Conservation (phyloP, 2,113 vertebrate species). For the Galbula dea region DNA sequence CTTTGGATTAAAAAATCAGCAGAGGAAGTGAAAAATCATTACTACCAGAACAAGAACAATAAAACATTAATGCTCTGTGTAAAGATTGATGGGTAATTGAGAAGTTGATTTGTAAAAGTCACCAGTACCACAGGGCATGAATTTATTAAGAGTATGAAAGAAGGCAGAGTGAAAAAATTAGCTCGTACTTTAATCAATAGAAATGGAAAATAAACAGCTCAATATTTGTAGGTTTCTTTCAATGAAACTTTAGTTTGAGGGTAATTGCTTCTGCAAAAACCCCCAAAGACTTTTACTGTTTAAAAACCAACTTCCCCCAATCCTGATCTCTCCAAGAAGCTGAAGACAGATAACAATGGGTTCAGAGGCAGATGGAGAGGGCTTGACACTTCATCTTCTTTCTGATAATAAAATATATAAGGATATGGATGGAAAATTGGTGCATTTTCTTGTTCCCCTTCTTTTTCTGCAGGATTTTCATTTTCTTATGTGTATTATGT, state of each 20-base stretch:
- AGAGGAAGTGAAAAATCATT: constrained; percentile 52
- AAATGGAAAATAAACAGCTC: constrained; percentile 18
- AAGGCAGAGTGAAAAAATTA: constrained; percentile 24
- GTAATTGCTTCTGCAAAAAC: background rate
- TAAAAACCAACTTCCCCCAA: background rate
- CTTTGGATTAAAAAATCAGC: constrained; percentile 39
- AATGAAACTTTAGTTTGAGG: background rate
- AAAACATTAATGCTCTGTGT: constrained; percentile 26
- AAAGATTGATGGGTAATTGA: constrained; percentile 35
- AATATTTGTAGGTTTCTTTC: background rate
- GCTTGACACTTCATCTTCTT: background rate
- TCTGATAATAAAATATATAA: background rate
- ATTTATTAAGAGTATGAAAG: constrained; percentile 39
- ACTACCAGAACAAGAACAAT: constrained; percentile 27
- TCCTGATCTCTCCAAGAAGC: background rate
- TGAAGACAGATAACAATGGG: background rate
- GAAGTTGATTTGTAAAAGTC: constrained; percentile 46
- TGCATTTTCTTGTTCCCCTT: background rate
- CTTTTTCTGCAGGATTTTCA: background rate
- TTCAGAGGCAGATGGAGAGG: background rate
- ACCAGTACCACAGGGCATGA: constrained; percentile 30
- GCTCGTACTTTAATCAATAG: constrained; percentile 28
- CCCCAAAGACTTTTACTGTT: background rate
- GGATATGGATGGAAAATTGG: background rate
- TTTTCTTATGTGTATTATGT: background rate